Conservation (phyloP, 2,888 invertebrate species). For the Athrips mouffetella region DNA sequence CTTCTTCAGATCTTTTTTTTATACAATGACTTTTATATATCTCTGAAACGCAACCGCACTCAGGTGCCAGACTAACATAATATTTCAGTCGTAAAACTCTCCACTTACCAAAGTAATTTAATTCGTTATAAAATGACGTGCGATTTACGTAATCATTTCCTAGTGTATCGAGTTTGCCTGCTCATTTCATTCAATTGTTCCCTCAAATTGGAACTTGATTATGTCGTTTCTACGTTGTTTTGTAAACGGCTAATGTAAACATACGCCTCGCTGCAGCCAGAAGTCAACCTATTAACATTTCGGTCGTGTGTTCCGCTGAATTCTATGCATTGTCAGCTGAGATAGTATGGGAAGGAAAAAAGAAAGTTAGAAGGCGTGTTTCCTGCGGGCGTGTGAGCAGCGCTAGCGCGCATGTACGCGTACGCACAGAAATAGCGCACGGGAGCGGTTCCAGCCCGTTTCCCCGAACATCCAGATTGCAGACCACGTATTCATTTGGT, state of each 20-base stretch:
- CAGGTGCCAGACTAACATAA: too few species aligned
- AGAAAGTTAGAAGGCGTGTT: constrained; percentile 41
- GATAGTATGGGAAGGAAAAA: constrained; percentile 31
- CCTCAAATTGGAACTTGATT: too few species aligned
- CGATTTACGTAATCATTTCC: too few species aligned
- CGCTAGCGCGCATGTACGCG: constrained; percentile 25
- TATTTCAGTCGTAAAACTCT: too few species aligned
- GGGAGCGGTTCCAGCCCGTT: constrained; percentile 43
- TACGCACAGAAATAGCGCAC: constrained; percentile 39
- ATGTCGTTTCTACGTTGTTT: too few species aligned
- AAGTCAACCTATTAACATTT: constrained; percentile 6
- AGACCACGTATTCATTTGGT: constrained; percentile 39
- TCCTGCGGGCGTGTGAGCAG: constrained; percentile 41
- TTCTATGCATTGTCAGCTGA: constrained; percentile 11
- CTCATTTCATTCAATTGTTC: too few species aligned
- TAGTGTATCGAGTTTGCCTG: too few species aligned
- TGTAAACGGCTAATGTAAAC: background rate
- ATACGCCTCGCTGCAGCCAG: background rate
- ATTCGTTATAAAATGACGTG: too few species aligned
- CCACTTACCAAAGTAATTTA: too few species aligned
- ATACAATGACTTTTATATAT: too few species aligned
- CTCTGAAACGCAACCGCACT: too few species aligned
- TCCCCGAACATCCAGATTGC: constrained; percentile 51
- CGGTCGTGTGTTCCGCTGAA: background rate
- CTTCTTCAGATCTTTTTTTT: too few species aligned